Conservation (phyloP, 2,113 vertebrate species). For the Rhea pennata region DNA sequence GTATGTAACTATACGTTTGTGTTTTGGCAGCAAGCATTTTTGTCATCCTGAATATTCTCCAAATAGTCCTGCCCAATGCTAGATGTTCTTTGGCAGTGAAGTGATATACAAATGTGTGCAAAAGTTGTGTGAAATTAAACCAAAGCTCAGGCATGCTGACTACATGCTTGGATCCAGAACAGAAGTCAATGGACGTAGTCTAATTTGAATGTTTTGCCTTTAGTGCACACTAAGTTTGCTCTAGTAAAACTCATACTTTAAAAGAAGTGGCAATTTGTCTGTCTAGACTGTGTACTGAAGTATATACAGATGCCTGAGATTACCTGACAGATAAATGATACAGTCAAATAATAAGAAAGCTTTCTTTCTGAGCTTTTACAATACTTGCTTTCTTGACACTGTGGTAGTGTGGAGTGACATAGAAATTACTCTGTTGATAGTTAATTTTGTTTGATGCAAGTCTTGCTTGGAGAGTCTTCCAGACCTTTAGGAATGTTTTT, state of each 20-base stretch:
- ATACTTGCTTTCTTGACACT: not conserved
- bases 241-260: not conserved
- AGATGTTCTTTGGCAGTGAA: not conserved
- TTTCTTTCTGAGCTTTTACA: not conserved
- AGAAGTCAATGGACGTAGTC: not conserved
- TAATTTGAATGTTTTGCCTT: not conserved
- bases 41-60: not conserved
- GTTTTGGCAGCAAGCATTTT: not conserved
- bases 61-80: not conserved
- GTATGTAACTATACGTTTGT: not conserved
- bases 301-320: not conserved
- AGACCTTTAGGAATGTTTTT: not conserved
- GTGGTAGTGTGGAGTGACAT: fast-evolving
- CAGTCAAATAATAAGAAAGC: not conserved
- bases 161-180: not conserved
- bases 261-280: not conserved
- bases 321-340: not conserved
- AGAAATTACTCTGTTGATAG: not conserved
- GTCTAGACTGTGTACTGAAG: not conserved
- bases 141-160: not conserved
- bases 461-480: not conserved
- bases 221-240: not conserved
- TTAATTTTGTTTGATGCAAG: not conserved
- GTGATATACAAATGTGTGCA: not conserved
- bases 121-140: not conserved